Percentiles rank a stretch among this genome's conserved stretches.
phyloP scores from a whole-genome alignment of 2,888 invertebrate species.

The Chymomyza caudatula region DNA sequence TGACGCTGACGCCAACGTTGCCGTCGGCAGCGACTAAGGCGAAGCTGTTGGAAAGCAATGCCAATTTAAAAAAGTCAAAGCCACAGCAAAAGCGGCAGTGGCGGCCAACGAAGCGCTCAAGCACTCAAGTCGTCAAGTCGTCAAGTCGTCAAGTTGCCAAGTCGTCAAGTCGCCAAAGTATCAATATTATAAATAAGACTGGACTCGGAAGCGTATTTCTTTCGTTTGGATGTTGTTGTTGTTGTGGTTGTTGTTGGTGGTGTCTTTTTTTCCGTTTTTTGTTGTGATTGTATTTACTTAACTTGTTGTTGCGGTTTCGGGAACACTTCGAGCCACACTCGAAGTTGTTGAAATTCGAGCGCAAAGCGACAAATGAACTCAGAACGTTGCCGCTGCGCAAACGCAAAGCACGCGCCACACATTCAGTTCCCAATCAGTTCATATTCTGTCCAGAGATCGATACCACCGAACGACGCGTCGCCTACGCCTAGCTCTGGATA shows the following conservation, averaged over 20 bases:
- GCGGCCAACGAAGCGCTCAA: conserved; percentile 7
- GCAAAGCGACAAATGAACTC: conserved; percentile 60
- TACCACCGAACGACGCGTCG: not conserved
- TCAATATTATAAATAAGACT: conserved; percentile 58
- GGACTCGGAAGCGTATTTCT: conserved; percentile 62
- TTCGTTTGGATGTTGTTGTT: conserved; percentile 18
- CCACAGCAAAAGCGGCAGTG: not conserved
- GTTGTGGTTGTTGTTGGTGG: conserved; percentile 20
- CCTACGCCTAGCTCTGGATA: not conserved
- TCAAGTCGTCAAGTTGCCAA: not conserved
- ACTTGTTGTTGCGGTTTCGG: not conserved
- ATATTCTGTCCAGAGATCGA: not conserved
- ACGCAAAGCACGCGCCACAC: conserved; percentile 64
- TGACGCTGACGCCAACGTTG: too few species aligned
- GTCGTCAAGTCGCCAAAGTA: conserved; percentile 16
- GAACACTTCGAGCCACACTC: conserved; percentile 11
- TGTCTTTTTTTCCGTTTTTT: conserved; percentile 17
- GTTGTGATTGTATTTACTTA: conserved; percentile 13
- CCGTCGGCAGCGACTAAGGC: not conserved
- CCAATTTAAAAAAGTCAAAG: not conserved
- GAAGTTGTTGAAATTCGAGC: conserved; percentile 64
- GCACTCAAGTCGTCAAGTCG: not conserved
- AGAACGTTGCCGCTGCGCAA: conserved; percentile 75
- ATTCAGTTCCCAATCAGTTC: not conserved
- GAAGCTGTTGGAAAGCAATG: not conserved